Percentiles rank a stretch among this genome's conserved stretches.
Evolutionary conservation across 1,140 invertebrate genomes (phyloP).

Genomic region (Drosophila seguyi): DNA sequence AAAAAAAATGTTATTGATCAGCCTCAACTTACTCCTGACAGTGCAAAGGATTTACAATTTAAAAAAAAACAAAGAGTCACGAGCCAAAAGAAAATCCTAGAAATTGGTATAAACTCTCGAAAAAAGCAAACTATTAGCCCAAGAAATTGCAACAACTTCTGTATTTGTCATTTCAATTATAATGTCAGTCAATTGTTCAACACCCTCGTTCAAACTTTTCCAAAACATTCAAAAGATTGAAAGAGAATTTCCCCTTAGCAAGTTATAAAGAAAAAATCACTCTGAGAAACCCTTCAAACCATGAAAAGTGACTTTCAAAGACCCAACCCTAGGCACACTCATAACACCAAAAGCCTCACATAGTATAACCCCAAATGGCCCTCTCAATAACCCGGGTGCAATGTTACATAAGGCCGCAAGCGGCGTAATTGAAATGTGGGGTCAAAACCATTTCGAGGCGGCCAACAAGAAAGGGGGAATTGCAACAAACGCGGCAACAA

Average conservation of each 20-base stretch:
- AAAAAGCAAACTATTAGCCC: background rate
- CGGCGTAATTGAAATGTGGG: conserved; percentile 60
- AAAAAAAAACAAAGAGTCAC: no score
- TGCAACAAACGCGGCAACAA: conserved; percentile 18
- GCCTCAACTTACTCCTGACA: background rate
- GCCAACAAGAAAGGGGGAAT: conserved; percentile 25
- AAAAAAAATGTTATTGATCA: background rate
- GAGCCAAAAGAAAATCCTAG: background rate
- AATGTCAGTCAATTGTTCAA: background rate
- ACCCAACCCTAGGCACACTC: no score
- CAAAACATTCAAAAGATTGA: background rate
- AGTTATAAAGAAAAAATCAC: background rate
- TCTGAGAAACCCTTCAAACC: background rate
- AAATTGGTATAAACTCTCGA: background rate
- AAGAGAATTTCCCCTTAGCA: no score
- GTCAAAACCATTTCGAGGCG: conserved; percentile 52
- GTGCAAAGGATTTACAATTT: conserved; percentile 19
- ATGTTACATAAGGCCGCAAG: conserved; percentile 33
- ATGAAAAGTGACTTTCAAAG: background rate
- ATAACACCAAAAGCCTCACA: background rate
- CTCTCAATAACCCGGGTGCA: conserved; percentile 4
- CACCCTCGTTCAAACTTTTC: background rate
- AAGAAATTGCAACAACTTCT: background rate
- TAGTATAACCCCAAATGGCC: conserved; percentile 23
- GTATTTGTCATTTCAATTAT: background rate